These are phyloP conservation scores for Tonatia bakeri DNA, from an alignment of 2,113 vertebrate genomes.

Conservation along the genomic window DNA sequence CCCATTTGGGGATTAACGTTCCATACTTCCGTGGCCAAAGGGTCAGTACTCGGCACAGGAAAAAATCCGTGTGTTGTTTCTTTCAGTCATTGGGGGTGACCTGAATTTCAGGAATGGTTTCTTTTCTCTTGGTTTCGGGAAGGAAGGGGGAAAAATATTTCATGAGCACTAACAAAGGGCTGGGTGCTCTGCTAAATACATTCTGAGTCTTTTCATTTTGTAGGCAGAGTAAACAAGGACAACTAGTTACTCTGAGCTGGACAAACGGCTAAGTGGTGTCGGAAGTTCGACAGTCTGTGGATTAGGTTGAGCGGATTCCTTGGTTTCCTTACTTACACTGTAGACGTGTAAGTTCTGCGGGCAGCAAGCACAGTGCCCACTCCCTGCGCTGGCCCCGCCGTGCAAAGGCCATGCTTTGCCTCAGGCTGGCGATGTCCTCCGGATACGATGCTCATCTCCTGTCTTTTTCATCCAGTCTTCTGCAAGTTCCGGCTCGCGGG, in stretches of 20 bases:
- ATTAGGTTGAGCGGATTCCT: background rate
- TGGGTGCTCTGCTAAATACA: background rate
- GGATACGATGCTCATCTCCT: background rate
- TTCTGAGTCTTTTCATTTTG: background rate
- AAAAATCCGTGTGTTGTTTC: background rate
- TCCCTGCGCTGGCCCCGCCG: too few relatives aligned
- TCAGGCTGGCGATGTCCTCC: background rate
- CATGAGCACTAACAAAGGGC: background rate
- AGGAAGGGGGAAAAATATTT: background rate
- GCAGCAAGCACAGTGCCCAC: background rate
- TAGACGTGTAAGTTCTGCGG: background rate
- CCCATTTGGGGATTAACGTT: background rate
- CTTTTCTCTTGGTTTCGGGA: background rate
- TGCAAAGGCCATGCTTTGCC: background rate
- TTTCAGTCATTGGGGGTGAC: background rate
- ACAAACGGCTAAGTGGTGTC: rapidly evolving
- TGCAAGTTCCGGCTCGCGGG: background rate
- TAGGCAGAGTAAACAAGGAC: background rate
- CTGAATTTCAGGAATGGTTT: background rate
- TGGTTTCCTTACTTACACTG: background rate
- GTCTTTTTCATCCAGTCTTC: background rate
- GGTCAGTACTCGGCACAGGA: background rate
- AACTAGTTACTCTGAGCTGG: background rate
- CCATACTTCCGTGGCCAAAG: background rate
- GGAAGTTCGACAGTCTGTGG: background rate